Conservation (phyloP, 2,888 invertebrate genomes). For the Iphiclides podalirius region DNA sequence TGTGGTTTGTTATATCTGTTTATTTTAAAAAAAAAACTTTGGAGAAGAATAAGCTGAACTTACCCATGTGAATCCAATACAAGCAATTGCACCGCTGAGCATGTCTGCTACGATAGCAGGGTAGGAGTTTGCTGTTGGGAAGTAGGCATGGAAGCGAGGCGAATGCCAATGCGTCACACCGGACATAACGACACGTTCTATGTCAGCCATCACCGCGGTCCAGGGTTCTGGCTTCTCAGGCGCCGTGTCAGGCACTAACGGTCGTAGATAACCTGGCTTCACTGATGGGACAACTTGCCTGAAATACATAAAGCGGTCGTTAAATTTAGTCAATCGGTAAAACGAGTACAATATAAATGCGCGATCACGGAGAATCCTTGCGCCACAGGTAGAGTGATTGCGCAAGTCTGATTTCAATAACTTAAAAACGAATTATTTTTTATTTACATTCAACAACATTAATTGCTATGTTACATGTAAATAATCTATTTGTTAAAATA, state of each 20-base stretch:
- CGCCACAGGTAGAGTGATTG: no score
- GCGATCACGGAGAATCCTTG: no score
- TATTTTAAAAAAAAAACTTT: no score
- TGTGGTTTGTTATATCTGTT: no score
- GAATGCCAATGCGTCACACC: slow-evolving; percentile 99
- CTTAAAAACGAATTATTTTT: no score
- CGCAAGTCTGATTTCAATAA: no score
- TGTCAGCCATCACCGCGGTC: slow-evolving; percentile 94
- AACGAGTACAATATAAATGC: no score
- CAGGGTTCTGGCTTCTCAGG: slow-evolving; percentile 93
- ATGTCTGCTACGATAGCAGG: slow-evolving; percentile 97
- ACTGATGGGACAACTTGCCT: slow-evolving; percentile 94
- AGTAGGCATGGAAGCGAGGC: slow-evolving; percentile 97
- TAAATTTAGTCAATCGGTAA: no score
- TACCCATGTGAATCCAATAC: slow-evolving; percentile 98
- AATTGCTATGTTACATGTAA: no score
- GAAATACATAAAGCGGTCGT: no score
- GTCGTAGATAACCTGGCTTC: slow-evolving; percentile 94
- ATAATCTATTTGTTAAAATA: no score
- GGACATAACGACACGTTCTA: slow-evolving; percentile 98
- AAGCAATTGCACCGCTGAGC: slow-evolving; percentile 95
- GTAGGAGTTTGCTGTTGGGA: slow-evolving; percentile 95
- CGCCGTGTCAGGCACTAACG: slow-evolving; percentile 90
- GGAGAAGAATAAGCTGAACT: slow-evolving; percentile 35
- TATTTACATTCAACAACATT: no score